Percentiles rank a stretch among this genome's conserved stretches.
Evolutionary conservation across 2,797 vertebrate species (phyloP).

Genomic region (Falco novaeseelandiae): DNA sequence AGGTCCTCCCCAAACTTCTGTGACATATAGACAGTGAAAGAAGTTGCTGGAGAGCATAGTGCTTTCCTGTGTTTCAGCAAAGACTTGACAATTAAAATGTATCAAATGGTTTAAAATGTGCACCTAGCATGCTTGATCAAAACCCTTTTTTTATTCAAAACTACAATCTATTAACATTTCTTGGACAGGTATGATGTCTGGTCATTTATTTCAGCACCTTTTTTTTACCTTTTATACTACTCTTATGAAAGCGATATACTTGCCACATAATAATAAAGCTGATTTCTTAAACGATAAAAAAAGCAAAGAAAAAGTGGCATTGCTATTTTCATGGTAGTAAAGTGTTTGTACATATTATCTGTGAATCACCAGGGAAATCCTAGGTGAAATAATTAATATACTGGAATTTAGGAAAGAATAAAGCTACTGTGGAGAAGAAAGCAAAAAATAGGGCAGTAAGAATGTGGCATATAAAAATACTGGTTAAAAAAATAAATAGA

Average conservation of each 20-base stretch:
- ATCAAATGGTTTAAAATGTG: not conserved
- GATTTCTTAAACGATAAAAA: not conserved
- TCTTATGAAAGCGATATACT: not conserved
- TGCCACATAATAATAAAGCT: not conserved
- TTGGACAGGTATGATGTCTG: not conserved
- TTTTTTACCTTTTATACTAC: not conserved
- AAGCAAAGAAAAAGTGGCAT: not conserved
- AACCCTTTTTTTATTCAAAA: not conserved
- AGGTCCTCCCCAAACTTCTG: not conserved
- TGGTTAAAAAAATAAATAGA: not conserved
- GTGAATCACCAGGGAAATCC: constrained; percentile 10
- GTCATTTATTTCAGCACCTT: not conserved
- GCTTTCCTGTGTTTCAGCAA: not conserved
- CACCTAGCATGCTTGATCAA: not conserved
- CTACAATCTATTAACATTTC: not conserved
- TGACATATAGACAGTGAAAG: not conserved
- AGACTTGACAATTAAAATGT: not conserved
- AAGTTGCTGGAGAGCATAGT: not conserved
- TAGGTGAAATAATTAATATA: constrained; percentile 10
- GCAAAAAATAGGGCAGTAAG: not conserved
- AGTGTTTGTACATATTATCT: not conserved
- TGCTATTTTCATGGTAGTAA: constrained; percentile 22
- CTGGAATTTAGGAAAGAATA: constrained; percentile 23
- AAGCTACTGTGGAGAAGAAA: not conserved
- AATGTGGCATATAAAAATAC: not conserved